Base-by-base conservation (phyloP, 2,888 invertebrate species). In the Callyntrura sp. region DNA sequence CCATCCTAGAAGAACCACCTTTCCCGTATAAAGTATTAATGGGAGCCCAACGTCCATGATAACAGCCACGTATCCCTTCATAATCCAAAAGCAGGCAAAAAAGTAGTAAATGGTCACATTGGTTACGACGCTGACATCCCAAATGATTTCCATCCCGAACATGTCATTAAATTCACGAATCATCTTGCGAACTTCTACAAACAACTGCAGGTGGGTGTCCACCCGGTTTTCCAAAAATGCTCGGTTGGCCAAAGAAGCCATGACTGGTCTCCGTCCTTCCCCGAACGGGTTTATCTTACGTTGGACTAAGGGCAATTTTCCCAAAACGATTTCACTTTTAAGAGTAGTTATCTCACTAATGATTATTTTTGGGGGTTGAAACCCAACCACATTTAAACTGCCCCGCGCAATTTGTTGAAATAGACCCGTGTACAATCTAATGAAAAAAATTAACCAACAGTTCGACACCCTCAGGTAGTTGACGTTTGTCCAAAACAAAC, bases 21-120 rank as follows among this genome's bases (percentile, higher is more conserved):
- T 90, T 17, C 83, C 73, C 8, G 83, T 65, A 23, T 83, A 76
- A 0, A 90, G 14, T 4, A 87, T 17, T 0, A 90, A 6, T 0
- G 90, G 90, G 8, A 83, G n/a, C 12, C 28, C 35, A 4, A 87
- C 20, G 8, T 86, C 86, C 0, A 35, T 9, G 1, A 90, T 68
- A 9, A 90, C 28, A 55, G 48, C 14, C 0, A 78, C 23, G 14
- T 84, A 6, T 11, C 79, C 70, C 20, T 70, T 62, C 11, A 25
- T 14, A 0, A 79, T 12, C 85, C 85, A 90, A 48, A 90, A 90
- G 55, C 88, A 88, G 6, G 62, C 88, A 28, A 88, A 88, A 28
- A 90, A 90, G n/a, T 51, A 68, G 17, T 88, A 81, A 65, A 90
- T 73, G 57, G 85, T 65, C 1, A 88, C 28, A 45, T 62, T 79